Evolutionary conservation across 2,113 vertebrate species (phyloP), one percentile per base, ranked within the genome.

Genomic region (Tragulus kanchil): DNA sequence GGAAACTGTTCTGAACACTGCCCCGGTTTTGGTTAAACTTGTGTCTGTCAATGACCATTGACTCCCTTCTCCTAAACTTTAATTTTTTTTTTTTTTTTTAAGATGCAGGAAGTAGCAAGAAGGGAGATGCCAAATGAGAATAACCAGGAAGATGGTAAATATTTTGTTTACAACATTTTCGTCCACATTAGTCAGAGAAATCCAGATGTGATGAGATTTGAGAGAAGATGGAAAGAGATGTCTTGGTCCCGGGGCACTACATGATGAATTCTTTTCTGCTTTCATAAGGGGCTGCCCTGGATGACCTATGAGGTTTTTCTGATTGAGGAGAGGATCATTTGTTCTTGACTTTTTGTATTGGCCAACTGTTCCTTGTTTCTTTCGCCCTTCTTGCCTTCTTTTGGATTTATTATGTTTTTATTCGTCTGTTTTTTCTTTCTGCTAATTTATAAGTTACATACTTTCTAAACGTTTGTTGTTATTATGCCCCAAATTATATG

Each of bases 91-190:
- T 95, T 96, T 78, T 73, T 73, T 95, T 96, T 78, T 73, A 45
- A 96, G 88, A 71, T 96, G 28, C 96, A 98, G 61, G 97, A 98
- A 94, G 69, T 84, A 77, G 59, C 96, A 93, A 97, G 93, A 96
- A 97, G 90, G 59, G 97, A 97, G 64, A 93, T 97, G 25, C 79
- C 95, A 95, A 96, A 82, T 88, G 95, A 97, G 54, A 95, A 23
- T 90, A 97, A 90, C 67, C 89, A 97, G 86, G 93, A 98, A 91
- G 94, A 97, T 79, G 98, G 98, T 98, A 97, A 98, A 87, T 97
- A 89, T 96, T 97, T 94, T 94, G 54, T n/a, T 81, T 67, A 54
- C 23, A 85, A 19, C 81, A 88, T 93, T 62, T 85, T 62, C 50
- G 25, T 62, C 25, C 69, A 87, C 52, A 42, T 19, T 75, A 83